Evolutionary conservation across 2,888 invertebrate species (phyloP), one percentile per base, ranked within the genome.

Genomic region (Stomorhina lunata): DNA sequence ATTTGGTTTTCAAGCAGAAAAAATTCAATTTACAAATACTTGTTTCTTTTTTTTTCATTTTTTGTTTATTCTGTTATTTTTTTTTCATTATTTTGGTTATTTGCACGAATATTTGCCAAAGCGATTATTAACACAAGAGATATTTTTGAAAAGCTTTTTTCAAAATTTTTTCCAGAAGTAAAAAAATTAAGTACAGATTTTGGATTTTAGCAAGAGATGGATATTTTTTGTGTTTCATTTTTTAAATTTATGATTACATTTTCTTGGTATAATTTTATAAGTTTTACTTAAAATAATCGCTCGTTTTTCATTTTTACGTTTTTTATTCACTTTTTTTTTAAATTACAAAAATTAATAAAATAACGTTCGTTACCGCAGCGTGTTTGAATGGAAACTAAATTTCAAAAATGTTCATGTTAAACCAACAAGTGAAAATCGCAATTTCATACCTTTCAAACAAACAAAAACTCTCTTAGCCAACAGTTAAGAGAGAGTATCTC

Each of bases 311-410:
- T 78, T 79, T 66, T 76, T 25, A 22, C 32, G 32, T 34, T 59
- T 37, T 61, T 22, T 55, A 20, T 22, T 55, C 1, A 12, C 2
- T 59, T 32, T 65, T 43, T 45, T 29, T 6, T 20, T 40, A 72
- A 66, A 10, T 27, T 65, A 69, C 32, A 45, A 34, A 50, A 65
- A 71, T 59, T 27, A 29, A n/a, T 37, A 53, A 37, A 76, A 59
- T 63, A 6, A 66, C 81, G 83, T 79, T 84, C 81, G 84, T 77
- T 73, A 78, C 80, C 69, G 79, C 77, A 83, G 84, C 84, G 85
- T 71, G 80, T 83, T 85, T 76, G 80, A 84, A 80, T 79, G 80
- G 53, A 80, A 84, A 85, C 85, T 85, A 76, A 85, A 72, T 71
- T 79, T 81, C 20, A 65, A 78, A 37, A 17, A 48, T 53, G 45